A percentile compares a stretch with the other conserved stretches of the same genome.
These are phyloP conservation scores for Ormyrus pomaceus DNA, from an alignment of 2,888 invertebrate species.

Conservation along the genomic window DNA sequence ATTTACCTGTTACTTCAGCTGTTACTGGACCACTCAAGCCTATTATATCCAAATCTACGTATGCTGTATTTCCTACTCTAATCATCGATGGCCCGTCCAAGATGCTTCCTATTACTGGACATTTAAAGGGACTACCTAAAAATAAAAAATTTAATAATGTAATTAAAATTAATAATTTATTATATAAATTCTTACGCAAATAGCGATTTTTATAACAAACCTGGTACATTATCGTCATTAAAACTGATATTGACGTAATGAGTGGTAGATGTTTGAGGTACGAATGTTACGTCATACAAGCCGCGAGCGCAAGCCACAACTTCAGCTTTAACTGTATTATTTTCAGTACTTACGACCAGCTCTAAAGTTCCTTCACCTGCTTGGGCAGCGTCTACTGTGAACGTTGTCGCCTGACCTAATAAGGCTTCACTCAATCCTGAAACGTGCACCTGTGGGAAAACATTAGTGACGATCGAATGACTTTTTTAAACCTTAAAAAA, in stretches of 20 bases:
- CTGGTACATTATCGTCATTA: slow-evolving; percentile 92
- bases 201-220: slow-evolving; percentile 62
- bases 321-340: slow-evolving; percentile 92
- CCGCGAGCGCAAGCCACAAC: slow-evolving; percentile 93
- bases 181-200: not conserved
- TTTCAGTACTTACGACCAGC: slow-evolving; percentile 92
- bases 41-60: slow-evolving; percentile 74
- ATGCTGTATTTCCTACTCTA: slow-evolving; percentile 72
- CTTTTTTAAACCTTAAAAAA: too few relatives aligned
- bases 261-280: slow-evolving; percentile 91
- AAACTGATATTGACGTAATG: slow-evolving; percentile 96
- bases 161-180: not conserved
- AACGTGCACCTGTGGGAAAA: slow-evolving; percentile 67
- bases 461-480: too few relatives aligned
- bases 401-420: slow-evolving; percentile 90
- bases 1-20: slow-evolving; percentile 76
- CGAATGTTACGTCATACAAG: slow-evolving; percentile 93
- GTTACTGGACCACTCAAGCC: slow-evolving; percentile 74
- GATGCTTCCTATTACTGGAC: slow-evolving; percentile 79
- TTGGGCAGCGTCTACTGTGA: slow-evolving; percentile 95
- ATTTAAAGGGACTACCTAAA: slow-evolving; percentile 91
- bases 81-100: slow-evolving; percentile 72
- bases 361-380: slow-evolving; percentile 96
- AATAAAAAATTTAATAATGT: slow-evolving; percentile 31
- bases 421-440: slow-evolving; percentile 72